These are phyloP conservation scores for Megaceryle alcyon DNA, from an alignment of 2,797 vertebrate species.

Conservation along the genomic window DNA sequence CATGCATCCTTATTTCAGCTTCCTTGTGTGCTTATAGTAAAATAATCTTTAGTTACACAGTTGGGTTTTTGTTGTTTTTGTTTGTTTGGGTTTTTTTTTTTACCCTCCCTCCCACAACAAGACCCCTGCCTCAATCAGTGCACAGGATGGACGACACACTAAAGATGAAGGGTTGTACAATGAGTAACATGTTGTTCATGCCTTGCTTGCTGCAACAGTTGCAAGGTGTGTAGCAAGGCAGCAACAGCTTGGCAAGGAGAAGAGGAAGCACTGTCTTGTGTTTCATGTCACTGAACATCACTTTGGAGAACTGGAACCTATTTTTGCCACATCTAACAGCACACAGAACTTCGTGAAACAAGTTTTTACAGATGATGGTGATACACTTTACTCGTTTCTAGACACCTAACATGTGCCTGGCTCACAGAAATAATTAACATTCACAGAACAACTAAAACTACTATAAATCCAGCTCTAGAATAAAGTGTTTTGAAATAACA, in stretches of 20 bases:
- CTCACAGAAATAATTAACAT: slow-evolving; percentile 27
- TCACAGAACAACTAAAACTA: slow-evolving; percentile 15
- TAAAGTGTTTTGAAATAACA: neutral
- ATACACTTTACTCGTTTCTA: slow-evolving; percentile 6
- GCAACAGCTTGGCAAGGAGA: neutral
- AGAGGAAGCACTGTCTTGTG: neutral
- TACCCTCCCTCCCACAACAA: neutral
- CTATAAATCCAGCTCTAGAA: neutral
- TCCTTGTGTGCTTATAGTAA: neutral
- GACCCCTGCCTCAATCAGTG: slow-evolving; percentile 71
- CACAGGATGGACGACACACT: slow-evolving; percentile 67
- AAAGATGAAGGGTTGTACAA: neutral
- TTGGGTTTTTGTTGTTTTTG: neutral
- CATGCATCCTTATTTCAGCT: slow-evolving; percentile 59
- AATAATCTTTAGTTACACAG: neutral
- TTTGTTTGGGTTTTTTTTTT: neutral
- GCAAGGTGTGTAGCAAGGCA: neutral
- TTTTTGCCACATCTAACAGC: neutral
- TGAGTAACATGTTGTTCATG: neutral
- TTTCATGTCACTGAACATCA: neutral
- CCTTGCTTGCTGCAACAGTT: neutral
- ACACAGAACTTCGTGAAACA: slow-evolving; percentile 20
- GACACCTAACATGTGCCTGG: neutral
- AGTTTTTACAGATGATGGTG: neutral
- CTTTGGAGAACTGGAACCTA: neutral